Base-by-base conservation (phyloP, 2,888 invertebrate genomes). In the Falcaria lacertinaria region DNA sequence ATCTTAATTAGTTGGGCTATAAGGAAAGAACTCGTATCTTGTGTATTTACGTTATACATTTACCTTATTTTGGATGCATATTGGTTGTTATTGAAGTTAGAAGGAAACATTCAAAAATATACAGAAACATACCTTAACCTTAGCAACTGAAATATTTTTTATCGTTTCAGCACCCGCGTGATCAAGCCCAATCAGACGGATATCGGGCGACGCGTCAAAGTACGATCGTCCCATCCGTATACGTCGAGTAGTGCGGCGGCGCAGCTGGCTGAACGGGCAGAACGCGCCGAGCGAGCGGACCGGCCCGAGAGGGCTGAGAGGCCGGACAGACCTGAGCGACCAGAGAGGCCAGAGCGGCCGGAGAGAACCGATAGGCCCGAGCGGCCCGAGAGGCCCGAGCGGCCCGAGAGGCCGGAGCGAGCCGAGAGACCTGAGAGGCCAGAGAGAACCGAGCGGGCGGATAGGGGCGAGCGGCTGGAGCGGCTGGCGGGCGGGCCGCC, bases 181-280 rank as follows among this genome's bases (percentile, higher is more conserved):
- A 97, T 98, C 76, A 97, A 97, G 86, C 94, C 95, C 61, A 96
- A 95, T 86, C 95, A 95, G 76, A 95, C 94, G 66, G 95, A 96
- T 83, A 96, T 97, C 69, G 96, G 97, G 47, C 92, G 96, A 59
- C 95, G 95, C 79, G 95, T 96, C 58, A 96, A 96, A 82, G 91
- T 94, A 77, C 95, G 87, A 45, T 64, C 79, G 47, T 69, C 81
- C 49, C 82, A 87, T 68, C 80, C 84, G 47, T 83, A 76, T 64
- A 76, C 87, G 56, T 73, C 74, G 48, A 77, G 69, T 44, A 65
- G 70, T 40, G 68, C 72, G 32, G 71, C 77, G 48, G 61, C 71
- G 35, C 74, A 74, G 52, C 57, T 75, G 48, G 65, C 75, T 14
- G 81, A 80, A 57, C 64, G 69, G 40, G 51, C 57, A 17, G 65